Evolutionary conservation across 2,888 invertebrate species (phyloP).

Genomic region (Malacosoma neustria): DNA sequence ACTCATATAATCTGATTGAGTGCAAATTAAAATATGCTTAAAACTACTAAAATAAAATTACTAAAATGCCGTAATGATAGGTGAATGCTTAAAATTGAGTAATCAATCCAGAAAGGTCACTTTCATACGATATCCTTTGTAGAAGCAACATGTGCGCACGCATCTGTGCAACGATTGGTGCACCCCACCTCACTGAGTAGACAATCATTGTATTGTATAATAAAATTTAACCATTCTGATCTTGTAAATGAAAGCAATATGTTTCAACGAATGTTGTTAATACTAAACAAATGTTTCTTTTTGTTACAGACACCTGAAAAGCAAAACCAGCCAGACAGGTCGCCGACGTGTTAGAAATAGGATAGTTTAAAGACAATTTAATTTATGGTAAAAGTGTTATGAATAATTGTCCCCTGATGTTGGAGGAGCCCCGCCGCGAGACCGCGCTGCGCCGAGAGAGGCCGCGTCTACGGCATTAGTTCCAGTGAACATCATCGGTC

Average conservation of each 20-base stretch:
- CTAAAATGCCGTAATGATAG: too few species aligned
- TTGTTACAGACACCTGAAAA: slow-evolving; percentile 80
- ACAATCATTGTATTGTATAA: slow-evolving; percentile 11
- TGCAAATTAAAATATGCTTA: too few species aligned
- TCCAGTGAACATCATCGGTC: slow-evolving; percentile 59
- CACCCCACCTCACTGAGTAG: slow-evolving; percentile 28
- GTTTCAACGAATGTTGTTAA: background rate
- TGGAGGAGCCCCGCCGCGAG: slow-evolving; percentile 26
- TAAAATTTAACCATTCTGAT: background rate
- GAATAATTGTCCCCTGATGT: slow-evolving; percentile 49
- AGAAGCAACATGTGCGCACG: slow-evolving; percentile 55
- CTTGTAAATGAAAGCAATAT: slow-evolving; percentile 1
- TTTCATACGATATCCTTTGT: too few species aligned
- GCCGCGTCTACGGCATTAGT: slow-evolving; percentile 33
- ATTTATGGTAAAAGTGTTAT: slow-evolving; percentile 49
- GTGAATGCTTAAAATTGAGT: too few species aligned
- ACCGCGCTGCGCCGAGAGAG: slow-evolving; percentile 15
- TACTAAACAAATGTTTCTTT: slow-evolving; percentile 15
- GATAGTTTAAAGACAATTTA: slow-evolving; percentile 48
- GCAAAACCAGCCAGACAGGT: slow-evolving; percentile 76
- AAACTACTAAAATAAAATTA: too few species aligned
- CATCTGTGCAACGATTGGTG: slow-evolving; percentile 55
- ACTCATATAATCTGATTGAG: too few species aligned
- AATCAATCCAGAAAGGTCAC: too few species aligned
- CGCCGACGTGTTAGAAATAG: slow-evolving; percentile 56